Conservation (phyloP, 2,797 vertebrate genomes). For the Peromyscus attwateri region DNA sequence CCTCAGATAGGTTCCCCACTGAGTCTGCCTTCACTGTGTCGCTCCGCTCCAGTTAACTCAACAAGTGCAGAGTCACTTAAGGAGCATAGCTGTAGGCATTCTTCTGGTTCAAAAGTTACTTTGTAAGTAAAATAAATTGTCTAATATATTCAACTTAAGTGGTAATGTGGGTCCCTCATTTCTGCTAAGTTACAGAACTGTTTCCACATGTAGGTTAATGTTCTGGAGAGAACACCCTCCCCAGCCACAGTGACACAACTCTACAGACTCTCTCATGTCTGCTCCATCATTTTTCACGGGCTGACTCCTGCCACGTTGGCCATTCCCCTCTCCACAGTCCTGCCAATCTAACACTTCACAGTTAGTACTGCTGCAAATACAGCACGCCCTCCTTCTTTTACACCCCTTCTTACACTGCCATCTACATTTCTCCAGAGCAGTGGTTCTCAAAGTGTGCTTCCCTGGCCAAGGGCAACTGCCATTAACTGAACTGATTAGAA, state of each 20-base stretch:
- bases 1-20: not conserved
- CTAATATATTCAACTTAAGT: constrained; percentile 27
- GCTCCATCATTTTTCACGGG: not conserved
- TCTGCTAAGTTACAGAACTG: not conserved
- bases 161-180: not conserved
- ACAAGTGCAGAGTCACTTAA: not conserved
- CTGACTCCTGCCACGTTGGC: not conserved
- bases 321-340: too few relatives aligned
- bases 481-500: not conserved
- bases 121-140: constrained; percentile 26
- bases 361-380: not conserved
- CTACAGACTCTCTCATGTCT: not conserved
- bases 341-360: not conserved
- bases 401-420: not conserved
- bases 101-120: constrained; percentile 24
- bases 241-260: not conserved
- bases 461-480: not conserved
- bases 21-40: not conserved
- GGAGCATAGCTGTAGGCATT: not conserved
- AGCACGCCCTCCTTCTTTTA: not conserved
- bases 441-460: not conserved
- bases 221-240: not conserved
- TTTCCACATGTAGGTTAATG: not conserved
- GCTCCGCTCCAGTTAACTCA: constrained; percentile 30
- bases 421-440: not conserved